Conservation (phyloP, 2,113 vertebrate genomes). For the Cephalopterus ornatus region DNA sequence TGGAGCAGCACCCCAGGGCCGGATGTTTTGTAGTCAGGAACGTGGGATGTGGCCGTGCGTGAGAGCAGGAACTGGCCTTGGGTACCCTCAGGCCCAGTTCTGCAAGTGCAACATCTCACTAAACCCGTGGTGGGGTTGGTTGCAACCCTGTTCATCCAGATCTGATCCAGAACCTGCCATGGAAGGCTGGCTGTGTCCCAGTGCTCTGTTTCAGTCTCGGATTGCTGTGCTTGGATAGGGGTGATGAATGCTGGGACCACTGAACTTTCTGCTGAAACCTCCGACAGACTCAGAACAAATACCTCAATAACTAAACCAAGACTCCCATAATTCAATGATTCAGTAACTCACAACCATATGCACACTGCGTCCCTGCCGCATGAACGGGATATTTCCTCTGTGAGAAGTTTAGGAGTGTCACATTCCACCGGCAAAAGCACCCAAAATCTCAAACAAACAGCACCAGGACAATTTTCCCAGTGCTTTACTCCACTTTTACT, state of each 20-base stretch:
- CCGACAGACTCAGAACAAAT: too few species aligned
- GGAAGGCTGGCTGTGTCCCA: background rate
- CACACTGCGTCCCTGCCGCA: too few species aligned
- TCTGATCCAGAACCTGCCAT: background rate
- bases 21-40: background rate
- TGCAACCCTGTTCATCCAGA: background rate
- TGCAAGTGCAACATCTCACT: background rate
- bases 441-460: background rate
- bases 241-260: too few species aligned
- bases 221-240: too few species aligned
- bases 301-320: too few species aligned
- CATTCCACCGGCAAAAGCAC: background rate
- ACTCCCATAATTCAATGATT: too few species aligned
- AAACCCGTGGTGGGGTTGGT: accelerated
- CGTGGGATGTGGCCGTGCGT: accelerated
- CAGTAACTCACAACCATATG: too few species aligned
- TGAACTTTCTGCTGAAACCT: too few species aligned
- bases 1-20: background rate
- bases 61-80: background rate
- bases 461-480: background rate
- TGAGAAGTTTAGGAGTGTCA: background rate
- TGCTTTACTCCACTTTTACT: background rate
- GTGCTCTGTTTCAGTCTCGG: too few species aligned
- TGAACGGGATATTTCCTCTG: too few species aligned
- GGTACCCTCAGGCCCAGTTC: background rate